These are phyloP conservation scores for Styela plicata DNA, from an alignment of 23 tunicate species.

Conservation along the genomic window DNA sequence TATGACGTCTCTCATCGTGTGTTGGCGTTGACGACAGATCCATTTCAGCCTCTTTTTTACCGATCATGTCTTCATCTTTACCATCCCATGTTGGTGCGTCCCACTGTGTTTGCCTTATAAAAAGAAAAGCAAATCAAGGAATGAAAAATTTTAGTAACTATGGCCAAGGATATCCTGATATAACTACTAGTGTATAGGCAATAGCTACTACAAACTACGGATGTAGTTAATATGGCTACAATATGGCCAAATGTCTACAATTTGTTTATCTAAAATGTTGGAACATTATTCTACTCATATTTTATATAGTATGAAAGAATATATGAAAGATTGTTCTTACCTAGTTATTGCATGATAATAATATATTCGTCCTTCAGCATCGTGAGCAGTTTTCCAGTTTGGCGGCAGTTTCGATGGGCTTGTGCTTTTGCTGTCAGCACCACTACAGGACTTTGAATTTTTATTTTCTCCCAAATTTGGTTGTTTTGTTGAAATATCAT, in stretches of 20 bases:
- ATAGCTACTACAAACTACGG: no score
- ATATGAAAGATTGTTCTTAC: no score
- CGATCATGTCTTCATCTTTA: constrained; percentile 44
- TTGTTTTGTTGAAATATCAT: background rate
- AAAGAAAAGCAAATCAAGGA: background rate
- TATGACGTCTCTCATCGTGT: constrained; percentile 25
- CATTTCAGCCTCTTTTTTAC: constrained; percentile 57
- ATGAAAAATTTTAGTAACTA: no score
- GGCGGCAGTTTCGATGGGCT: constrained; percentile 64
- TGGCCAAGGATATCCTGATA: no score
- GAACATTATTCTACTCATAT: no score
- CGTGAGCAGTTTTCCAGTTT: constrained; percentile 85
- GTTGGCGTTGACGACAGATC: constrained; percentile 42
- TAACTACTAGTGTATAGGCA: no score
- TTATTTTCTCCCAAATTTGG: background rate
- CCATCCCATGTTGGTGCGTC: constrained; percentile 75
- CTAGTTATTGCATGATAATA: constrained; percentile 88
- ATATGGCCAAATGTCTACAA: no score
- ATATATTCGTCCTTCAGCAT: constrained; percentile 82
- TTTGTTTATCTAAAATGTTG: no score
- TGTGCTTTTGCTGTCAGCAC: constrained; percentile 20
- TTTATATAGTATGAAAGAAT: no score
- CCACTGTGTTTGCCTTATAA: constrained; percentile 87
- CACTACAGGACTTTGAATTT: background rate
- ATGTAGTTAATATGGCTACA: no score